phyloP scores from a whole-genome alignment of 37 sponge, comb jelly and placozoan genomes.

The Chondrilla cf. caribensis region DNA sequence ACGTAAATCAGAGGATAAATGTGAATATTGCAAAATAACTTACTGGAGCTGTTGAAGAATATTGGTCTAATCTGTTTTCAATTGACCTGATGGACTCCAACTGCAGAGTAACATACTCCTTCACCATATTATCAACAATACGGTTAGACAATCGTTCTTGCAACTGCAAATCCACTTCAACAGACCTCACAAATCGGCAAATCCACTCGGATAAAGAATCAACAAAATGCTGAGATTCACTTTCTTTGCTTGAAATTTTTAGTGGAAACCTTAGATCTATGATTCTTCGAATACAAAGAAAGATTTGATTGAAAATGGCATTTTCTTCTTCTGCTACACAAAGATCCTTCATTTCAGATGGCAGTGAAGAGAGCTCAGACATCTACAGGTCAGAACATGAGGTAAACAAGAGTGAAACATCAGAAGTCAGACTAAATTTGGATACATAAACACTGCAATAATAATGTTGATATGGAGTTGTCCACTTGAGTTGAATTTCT shows the following conservation, averaged over 20 bases:
- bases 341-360: constrained; percentile 28
- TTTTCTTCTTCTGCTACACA: constrained; percentile 60
- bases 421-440: no score
- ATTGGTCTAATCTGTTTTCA: constrained; percentile 32
- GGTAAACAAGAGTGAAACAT: no score
- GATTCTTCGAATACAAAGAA: constrained; percentile 56
- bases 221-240: constrained; percentile 23
- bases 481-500: no score
- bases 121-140: constrained; percentile 37
- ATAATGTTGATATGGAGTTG: no score
- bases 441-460: no score
- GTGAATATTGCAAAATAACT: neutral
- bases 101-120: constrained; percentile 46
- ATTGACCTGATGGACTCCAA: constrained; percentile 33
- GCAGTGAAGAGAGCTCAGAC: constrained; percentile 26
- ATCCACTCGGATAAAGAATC: constrained; percentile 41
- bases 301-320: constrained; percentile 60
- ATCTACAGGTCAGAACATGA: neutral
- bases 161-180: constrained; percentile 57
- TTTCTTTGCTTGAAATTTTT: constrained; percentile 28
- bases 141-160: constrained; percentile 5
- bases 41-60: neutral
- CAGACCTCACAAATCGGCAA: constrained; percentile 37
- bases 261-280: constrained; percentile 52
- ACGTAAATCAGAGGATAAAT: no score